These are phyloP conservation scores for Palythoa grandis DNA, from an alignment of 92 coral and sea anemone species.

Conservation along the genomic window DNA sequence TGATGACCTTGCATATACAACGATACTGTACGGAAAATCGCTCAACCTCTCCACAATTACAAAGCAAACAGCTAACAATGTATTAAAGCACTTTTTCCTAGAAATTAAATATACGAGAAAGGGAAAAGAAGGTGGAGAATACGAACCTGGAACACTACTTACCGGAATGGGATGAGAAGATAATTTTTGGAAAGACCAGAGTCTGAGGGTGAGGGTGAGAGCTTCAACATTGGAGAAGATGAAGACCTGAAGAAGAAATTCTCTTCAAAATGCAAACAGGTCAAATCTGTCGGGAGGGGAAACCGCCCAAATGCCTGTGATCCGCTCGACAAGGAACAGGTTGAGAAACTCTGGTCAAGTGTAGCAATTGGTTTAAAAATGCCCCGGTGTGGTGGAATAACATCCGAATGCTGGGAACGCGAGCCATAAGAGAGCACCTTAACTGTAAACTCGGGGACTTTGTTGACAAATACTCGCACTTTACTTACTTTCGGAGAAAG, in stretches of 20 bases:
- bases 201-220: neutral
- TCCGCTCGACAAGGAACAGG: conserved; percentile 41
- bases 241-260: neutral
- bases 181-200: neutral
- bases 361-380: conserved; percentile 48
- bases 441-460: neutral
- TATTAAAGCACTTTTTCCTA: too few relatives aligned
- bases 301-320: conserved; percentile 38
- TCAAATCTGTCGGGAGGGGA: conserved; percentile 38
- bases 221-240: neutral
- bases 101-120: neutral
- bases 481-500: too few relatives aligned
- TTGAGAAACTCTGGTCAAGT: conserved; percentile 43
- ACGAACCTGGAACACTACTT: neutral
- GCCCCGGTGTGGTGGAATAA: neutral
- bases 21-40: too few relatives aligned
- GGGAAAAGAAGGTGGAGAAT: conserved; percentile 7
- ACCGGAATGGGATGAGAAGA: neutral
- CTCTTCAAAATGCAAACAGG: conserved; percentile 33
- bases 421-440: too few relatives aligned
- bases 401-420: too few relatives aligned
- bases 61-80: too few relatives aligned
- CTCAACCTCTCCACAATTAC: too few relatives aligned
- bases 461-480: too few relatives aligned
- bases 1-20: too few relatives aligned